phyloP scores from a whole-genome alignment of 2,113 vertebrate species.

The Odontophorus gujanensis region DNA sequence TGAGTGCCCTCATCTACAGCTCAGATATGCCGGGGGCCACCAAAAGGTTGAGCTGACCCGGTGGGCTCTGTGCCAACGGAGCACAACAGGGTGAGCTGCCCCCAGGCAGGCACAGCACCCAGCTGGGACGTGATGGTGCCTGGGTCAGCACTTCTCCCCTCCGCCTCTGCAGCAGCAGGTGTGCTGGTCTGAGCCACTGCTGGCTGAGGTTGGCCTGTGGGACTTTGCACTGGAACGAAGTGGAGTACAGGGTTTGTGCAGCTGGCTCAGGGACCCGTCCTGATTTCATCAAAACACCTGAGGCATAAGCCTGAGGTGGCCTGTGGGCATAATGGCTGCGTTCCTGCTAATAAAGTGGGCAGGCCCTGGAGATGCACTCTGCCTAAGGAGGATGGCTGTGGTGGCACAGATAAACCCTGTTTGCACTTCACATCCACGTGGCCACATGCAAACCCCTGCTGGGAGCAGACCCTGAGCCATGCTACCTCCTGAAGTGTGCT shows the following conservation, averaged over 20 bases:
- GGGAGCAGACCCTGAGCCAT: background rate
- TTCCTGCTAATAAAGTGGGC: background rate
- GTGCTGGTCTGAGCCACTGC: background rate
- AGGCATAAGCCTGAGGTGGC: background rate
- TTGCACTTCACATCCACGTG: background rate
- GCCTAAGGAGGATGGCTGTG: background rate
- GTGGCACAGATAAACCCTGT: background rate
- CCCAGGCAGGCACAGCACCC: background rate
- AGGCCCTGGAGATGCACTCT: background rate
- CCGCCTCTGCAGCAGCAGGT: background rate
- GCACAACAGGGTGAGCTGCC: background rate
- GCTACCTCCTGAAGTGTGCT: background rate
- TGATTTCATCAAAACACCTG: background rate
- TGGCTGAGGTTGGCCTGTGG: background rate
- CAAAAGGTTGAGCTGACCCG: background rate
- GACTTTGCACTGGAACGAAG: background rate
- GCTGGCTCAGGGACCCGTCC: background rate
- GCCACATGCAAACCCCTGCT: background rate
- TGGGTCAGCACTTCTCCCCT: background rate
- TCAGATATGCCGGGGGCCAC: background rate
- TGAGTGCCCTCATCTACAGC: background rate
- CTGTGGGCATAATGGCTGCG: background rate
- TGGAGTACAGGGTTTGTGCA: fast-evolving
- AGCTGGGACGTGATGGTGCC: background rate
- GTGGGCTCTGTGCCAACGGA: background rate